Percentiles rank a stretch among this genome's conserved stretches.
These are phyloP conservation scores for Catocala fraxini DNA, from an alignment of 2,888 invertebrate genomes.

Conservation along the genomic window DNA sequence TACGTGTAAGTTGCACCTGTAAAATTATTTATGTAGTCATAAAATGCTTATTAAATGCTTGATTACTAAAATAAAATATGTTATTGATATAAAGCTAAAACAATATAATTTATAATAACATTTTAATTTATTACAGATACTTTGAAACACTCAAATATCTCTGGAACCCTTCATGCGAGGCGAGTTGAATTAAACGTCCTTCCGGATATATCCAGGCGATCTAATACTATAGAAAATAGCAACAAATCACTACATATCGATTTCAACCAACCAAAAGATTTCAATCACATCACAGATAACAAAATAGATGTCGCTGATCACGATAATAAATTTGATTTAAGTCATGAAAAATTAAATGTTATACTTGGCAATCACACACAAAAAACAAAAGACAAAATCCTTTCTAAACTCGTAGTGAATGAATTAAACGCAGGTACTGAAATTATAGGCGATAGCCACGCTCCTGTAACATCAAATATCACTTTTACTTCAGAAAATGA, in stretches of 20 bases:
- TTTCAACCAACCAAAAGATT: conserved; percentile 63
- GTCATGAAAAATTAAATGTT: conserved; percentile 56
- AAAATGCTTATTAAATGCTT: too few relatives aligned
- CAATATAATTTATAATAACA: not conserved
- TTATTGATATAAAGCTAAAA: too few relatives aligned
- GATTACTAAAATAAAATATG: too few relatives aligned
- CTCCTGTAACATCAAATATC: conserved; percentile 74
- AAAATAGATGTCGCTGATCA: conserved; percentile 70
- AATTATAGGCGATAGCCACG: conserved; percentile 68
- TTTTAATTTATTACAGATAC: conserved; percentile 65
- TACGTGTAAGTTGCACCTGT: too few relatives aligned
- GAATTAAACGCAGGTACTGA: conserved; percentile 73
- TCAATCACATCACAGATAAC: conserved; percentile 70
- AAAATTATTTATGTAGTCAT: too few relatives aligned
- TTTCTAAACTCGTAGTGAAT: conserved; percentile 77
- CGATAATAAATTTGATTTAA: conserved; percentile 55
- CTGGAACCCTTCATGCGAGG: conserved; percentile 69
- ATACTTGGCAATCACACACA: conserved; percentile 67
- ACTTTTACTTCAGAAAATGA: conserved; percentile 82
- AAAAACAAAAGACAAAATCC: conserved; percentile 65
- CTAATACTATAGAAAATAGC: conserved; percentile 45
- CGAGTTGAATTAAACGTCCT: conserved; percentile 55
- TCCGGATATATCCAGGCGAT: conserved; percentile 59
- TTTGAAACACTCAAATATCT: conserved; percentile 60
- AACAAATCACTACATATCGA: conserved; percentile 70